Evolutionary conservation across 2,888 invertebrate species (phyloP).

Genomic region (Chaitophorus viminalis): DNA sequence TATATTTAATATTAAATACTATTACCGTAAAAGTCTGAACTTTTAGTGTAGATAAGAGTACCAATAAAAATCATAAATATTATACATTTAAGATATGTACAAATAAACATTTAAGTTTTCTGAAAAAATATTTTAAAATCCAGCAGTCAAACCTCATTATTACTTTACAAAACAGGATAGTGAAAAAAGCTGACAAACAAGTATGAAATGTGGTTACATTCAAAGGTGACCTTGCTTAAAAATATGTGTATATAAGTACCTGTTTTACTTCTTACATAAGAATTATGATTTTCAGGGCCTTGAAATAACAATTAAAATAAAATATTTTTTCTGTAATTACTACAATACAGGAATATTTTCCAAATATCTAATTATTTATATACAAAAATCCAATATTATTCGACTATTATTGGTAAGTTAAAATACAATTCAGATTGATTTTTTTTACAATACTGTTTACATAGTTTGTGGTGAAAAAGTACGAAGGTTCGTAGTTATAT

Average conservation of each 20-base stretch:
- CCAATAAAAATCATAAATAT: no score
- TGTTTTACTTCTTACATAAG: slow-evolving; percentile 9
- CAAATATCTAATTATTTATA: background rate
- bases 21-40: no score
- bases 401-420: background rate
- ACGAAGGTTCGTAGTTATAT: no score
- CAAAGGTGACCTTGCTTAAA: slow-evolving; percentile 40
- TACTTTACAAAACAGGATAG: background rate
- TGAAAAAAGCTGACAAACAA: slow-evolving; percentile 15
- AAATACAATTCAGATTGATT: background rate
- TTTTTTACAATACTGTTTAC: background rate
- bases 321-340: slow-evolving; percentile 11
- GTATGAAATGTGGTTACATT: slow-evolving; percentile 11
- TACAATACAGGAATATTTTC: background rate
- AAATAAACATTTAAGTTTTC: no score
- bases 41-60: no score
- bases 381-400: background rate
- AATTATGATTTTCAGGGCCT: slow-evolving; percentile 26
- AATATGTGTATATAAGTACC: slow-evolving; percentile 16
- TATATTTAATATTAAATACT: no score
- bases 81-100: no score
- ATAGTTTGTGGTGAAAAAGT: background rate
- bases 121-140: no score
- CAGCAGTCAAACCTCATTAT: no score
- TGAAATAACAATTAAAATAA: slow-evolving; percentile 29